These are phyloP conservation scores for Dioctria linearis DNA, from an alignment of 2,888 invertebrate species.

Conservation along the genomic window DNA sequence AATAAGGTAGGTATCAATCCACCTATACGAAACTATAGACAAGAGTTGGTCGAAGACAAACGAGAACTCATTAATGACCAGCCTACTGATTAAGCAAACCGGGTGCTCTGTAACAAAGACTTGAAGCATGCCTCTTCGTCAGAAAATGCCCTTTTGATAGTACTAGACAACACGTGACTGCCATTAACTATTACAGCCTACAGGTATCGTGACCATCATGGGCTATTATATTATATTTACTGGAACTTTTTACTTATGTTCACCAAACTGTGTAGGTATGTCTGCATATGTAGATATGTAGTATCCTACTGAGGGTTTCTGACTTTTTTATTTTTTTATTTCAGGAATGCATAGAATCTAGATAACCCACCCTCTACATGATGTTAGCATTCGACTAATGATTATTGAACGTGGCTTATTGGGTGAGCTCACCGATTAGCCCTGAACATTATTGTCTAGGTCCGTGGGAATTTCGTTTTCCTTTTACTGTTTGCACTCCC, in stretches of 20 bases:
- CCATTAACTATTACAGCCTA: constrained; percentile 8
- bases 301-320: neutral
- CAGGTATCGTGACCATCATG: neutral
- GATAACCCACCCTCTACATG: neutral
- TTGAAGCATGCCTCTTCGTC: neutral
- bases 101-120: neutral
- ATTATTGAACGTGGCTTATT: neutral
- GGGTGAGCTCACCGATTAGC: neutral
- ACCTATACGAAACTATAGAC: neutral
- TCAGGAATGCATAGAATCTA: neutral
- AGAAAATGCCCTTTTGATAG: constrained; percentile 16
- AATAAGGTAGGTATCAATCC: neutral
- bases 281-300: no score
- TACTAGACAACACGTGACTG: constrained; percentile 17
- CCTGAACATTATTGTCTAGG: neutral
- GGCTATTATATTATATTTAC: neutral
- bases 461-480: neutral
- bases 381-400: neutral
- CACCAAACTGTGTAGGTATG: no score
- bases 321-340: neutral
- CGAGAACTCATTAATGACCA: constrained; percentile 23
- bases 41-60: neutral
- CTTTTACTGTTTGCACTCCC: neutral
- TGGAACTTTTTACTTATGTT: neutral
- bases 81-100: neutral